Conservation (phyloP, 2,797 vertebrate species). For the Parauchenoglanis ngamensis region DNA sequence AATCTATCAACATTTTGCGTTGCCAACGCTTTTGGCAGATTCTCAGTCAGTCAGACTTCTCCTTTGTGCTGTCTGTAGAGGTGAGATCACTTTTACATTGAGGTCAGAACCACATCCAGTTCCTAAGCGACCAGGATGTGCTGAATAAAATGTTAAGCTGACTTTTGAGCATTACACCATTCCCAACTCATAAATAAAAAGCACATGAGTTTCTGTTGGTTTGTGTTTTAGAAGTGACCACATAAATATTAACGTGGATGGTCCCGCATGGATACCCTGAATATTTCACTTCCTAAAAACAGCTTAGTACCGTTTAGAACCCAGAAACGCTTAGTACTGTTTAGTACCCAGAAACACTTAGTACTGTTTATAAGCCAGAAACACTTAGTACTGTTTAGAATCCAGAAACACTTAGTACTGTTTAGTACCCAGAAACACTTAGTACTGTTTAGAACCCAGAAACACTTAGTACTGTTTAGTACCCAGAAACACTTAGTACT, state of each 20-base stretch:
- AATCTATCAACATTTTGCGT: neutral
- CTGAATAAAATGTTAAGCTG: neutral
- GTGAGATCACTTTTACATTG: neutral
- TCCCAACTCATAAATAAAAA: neutral
- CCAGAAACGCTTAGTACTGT: neutral
- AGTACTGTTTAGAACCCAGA: no score
- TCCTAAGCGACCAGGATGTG: neutral
- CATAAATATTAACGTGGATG: neutral
- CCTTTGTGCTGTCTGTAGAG: neutral
- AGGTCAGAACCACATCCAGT: neutral
- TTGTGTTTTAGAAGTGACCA: neutral
- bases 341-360: no score
- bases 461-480: no score
- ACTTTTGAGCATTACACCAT: neutral
- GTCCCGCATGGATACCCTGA: neutral
- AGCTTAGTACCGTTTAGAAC: neutral
- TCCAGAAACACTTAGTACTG: no score
- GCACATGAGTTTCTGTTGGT: neutral
- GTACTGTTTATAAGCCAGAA: no score
- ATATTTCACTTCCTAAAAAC: neutral
- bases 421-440: no score
- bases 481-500: no score
- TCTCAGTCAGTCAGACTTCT: neutral
- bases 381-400: no score
- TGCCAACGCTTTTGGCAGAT: conserved; percentile 15